These are phyloP conservation scores for Gonocerus acuteangulatus DNA, from an alignment of 2,888 invertebrate genomes.

Conservation along the genomic window DNA sequence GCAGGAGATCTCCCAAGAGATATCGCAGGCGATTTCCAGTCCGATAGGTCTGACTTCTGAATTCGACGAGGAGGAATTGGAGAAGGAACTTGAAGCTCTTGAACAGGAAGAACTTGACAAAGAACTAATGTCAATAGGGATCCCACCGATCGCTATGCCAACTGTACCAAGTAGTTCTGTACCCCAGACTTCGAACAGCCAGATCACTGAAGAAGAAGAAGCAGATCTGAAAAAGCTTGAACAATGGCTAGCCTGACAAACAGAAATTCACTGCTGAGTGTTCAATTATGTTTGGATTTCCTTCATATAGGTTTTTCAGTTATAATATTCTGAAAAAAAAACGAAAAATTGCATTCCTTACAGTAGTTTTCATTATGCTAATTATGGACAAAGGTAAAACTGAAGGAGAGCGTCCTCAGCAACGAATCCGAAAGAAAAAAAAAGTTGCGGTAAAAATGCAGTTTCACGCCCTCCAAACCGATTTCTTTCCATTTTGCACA, in stretches of 20 bases:
- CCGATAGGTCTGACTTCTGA: constrained; percentile 85
- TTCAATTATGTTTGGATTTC: neutral
- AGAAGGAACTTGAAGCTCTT: constrained; percentile 76
- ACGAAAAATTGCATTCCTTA: too few species aligned
- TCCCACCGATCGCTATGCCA: constrained; percentile 60
- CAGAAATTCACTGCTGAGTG: neutral
- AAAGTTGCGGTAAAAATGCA: too few species aligned
- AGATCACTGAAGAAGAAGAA: constrained; percentile 54
- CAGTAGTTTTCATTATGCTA: too few species aligned
- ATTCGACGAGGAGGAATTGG: constrained; percentile 76
- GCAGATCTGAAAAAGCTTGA: constrained; percentile 58
- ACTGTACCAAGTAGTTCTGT: constrained; percentile 56
- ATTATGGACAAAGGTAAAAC: too few species aligned
- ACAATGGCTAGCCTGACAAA: constrained; percentile 67
- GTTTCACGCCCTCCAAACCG: too few species aligned
- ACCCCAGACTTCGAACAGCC: constrained; percentile 32
- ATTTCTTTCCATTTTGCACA: too few species aligned
- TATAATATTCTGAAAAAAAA: too few species aligned
- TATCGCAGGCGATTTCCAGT: constrained; percentile 95
- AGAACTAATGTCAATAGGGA: constrained; percentile 67
- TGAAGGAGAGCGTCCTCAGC: too few species aligned
- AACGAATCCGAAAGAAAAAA: too few species aligned
- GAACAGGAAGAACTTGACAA: constrained; percentile 87
- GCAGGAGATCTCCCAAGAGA: constrained; percentile 95
- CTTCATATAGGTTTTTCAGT: too few species aligned